A percentile compares a stretch with the other conserved stretches of the same genome.
Conservation (phyloP, 2,113 vertebrate species). For the Cyprinodon tularosa region DNA sequence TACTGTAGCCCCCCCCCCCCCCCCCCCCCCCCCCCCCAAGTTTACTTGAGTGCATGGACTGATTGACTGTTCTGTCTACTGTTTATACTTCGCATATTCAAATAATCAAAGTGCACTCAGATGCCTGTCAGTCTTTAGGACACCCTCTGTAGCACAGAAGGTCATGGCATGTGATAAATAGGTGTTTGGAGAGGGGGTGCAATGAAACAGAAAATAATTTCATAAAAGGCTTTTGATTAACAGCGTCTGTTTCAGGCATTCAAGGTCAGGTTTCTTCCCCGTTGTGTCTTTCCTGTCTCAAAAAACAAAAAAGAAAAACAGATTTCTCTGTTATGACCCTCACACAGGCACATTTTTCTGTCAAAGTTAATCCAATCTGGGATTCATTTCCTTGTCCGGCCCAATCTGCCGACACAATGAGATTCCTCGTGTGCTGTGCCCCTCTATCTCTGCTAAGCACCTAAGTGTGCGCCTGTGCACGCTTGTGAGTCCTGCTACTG, state of each 20-base stretch:
- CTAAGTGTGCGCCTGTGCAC: slow-evolving; percentile 9
- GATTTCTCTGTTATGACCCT: neutral
- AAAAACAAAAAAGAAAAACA: neutral
- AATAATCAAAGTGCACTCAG: slow-evolving; percentile 18
- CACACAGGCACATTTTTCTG: slow-evolving; percentile 42
- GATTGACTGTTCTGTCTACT: neutral
- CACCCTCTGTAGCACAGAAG: slow-evolving; percentile 10
- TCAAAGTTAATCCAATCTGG: slow-evolving; percentile 61
- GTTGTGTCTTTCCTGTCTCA: slow-evolving; percentile 17
- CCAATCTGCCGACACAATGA: slow-evolving; percentile 60
- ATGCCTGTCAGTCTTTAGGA: slow-evolving; percentile 3
- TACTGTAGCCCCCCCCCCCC: slow-evolving; percentile 39
- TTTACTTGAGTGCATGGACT: slow-evolving; percentile 36
- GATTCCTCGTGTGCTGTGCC: slow-evolving; percentile 53
- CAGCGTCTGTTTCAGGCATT: slow-evolving; percentile 58
- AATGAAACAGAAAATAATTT: slow-evolving; percentile 76
- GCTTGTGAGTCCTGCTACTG: slow-evolving; percentile 44
- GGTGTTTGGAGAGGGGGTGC: slow-evolving; percentile 56
- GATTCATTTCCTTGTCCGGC: slow-evolving; percentile 54
- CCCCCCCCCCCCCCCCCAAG: slow-evolving; percentile 34
- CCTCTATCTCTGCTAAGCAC: slow-evolving; percentile 55
- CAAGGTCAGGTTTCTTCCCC: slow-evolving; percentile 70
- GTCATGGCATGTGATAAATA: slow-evolving; percentile 64
- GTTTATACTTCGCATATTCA: slow-evolving; percentile 25
- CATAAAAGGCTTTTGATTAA: slow-evolving; percentile 76